phyloP scores from a whole-genome alignment of 2,888 invertebrate genomes.

The Tenthredo amoena region DNA sequence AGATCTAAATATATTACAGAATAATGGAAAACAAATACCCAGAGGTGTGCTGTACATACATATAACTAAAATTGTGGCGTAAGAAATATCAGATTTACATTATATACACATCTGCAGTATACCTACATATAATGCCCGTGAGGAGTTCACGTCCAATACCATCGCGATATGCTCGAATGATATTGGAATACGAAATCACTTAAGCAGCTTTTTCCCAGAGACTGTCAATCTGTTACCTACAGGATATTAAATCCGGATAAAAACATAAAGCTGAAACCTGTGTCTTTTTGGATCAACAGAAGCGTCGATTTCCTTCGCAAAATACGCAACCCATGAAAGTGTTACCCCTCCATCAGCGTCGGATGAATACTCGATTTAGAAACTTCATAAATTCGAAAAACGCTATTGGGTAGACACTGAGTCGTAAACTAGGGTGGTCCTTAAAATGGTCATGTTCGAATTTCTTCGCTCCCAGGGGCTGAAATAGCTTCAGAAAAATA shows the following conservation, averaged over 20 bases:
- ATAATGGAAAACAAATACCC: neutral
- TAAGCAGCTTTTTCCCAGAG: neutral
- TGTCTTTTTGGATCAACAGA: neutral
- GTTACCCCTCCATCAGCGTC: neutral
- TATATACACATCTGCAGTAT: neutral
- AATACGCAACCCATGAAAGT: neutral
- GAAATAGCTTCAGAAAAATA: too few species aligned
- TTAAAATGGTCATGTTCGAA: too few species aligned
- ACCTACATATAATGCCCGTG: neutral
- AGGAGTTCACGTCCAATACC: neutral
- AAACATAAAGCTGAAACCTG: neutral
- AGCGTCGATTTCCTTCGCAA: neutral
- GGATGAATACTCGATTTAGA: neutral
- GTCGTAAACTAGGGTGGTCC: too few species aligned
- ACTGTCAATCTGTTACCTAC: neutral
- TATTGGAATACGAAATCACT: slow-evolving; percentile 1
- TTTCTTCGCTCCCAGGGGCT: too few species aligned
- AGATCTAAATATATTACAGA: neutral
- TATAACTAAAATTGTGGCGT: neutral
- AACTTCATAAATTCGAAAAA: neutral
- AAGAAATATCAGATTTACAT: slow-evolving; percentile 1
- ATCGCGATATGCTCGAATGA: neutral
- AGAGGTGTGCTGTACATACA: neutral
- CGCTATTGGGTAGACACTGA: neutral
- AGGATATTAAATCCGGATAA: neutral